phyloP scores from a whole-genome alignment of 2,888 invertebrate species.

The Agonopterix arenella region DNA sequence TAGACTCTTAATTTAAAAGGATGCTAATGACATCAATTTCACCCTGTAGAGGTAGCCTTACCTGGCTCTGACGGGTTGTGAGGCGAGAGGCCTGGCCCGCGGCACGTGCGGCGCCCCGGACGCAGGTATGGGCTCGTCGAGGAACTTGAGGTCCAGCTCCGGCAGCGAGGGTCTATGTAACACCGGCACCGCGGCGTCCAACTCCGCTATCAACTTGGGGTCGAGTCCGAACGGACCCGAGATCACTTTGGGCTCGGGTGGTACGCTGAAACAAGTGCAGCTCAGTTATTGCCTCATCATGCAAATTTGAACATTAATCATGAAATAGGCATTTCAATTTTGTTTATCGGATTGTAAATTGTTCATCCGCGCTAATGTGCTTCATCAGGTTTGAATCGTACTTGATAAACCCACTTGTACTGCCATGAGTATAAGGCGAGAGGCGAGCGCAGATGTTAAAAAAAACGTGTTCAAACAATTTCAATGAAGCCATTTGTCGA shows the following conservation, averaged over 20 bases:
- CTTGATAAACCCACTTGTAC: too few species aligned
- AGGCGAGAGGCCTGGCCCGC: conserved; percentile 23
- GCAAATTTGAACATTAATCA: too few species aligned
- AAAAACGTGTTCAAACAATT: too few species aligned
- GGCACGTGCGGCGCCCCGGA: conserved; percentile 41
- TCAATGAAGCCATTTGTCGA: too few species aligned
- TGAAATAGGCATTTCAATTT: too few species aligned
- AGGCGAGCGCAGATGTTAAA: too few species aligned
- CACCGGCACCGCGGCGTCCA: conserved; percentile 76
- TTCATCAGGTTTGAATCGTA: too few species aligned
- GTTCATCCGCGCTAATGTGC: too few species aligned
- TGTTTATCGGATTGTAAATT: too few species aligned
- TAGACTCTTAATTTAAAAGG: too few species aligned
- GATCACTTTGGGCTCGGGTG: conserved; percentile 62
- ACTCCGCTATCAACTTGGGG: conserved; percentile 81
- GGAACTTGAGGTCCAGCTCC: conserved; percentile 67
- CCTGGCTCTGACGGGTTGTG: conserved; percentile 35
- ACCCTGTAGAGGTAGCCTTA: conserved; percentile 11
- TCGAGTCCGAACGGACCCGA: conserved; percentile 89
- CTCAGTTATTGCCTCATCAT: not conserved
- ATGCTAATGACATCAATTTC: too few species aligned
- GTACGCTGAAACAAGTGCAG: conserved; percentile 34
- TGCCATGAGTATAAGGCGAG: too few species aligned
- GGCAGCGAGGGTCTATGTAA: conserved; percentile 42
- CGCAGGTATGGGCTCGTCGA: conserved; percentile 63